Evolutionary conservation across 2,888 invertebrate species (phyloP).

Genomic region (Drosophila flavopinicola): DNA sequence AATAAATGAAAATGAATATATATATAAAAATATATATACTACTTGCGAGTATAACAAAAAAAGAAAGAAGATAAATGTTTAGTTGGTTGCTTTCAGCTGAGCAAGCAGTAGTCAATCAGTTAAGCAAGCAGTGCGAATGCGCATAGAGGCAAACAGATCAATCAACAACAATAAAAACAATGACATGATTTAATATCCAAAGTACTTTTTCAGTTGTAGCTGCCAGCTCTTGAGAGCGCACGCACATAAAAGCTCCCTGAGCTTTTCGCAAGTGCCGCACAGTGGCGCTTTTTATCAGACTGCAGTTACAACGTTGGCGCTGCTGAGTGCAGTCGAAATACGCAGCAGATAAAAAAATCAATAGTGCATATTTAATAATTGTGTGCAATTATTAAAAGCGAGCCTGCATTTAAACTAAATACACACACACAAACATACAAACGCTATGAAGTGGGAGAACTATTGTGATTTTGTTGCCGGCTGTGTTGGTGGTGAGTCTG

Average conservation of each 20-base stretch:
- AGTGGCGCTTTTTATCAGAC: slow-evolving; percentile 22
- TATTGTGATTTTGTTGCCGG: slow-evolving; percentile 86
- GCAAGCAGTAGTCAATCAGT: too few relatives aligned
- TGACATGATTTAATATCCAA: slow-evolving; percentile 43
- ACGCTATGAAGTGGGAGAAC: slow-evolving; percentile 82
- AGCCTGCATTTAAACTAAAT: slow-evolving; percentile 36
- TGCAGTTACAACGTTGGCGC: slow-evolving; percentile 52
- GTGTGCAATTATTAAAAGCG: neutral
- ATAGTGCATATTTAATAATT: slow-evolving; percentile 24
- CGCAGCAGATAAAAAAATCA: slow-evolving; percentile 55
- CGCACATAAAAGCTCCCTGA: neutral
- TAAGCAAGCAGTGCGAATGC: neutral
- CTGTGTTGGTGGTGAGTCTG: slow-evolving; percentile 86
- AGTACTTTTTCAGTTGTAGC: slow-evolving; percentile 5
- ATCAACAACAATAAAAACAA: slow-evolving; percentile 66
- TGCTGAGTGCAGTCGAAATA: slow-evolving; percentile 56
- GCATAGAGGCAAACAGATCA: slow-evolving; percentile 55
- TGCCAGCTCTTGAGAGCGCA: slow-evolving; percentile 20
- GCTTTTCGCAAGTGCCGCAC: slow-evolving; percentile 33
- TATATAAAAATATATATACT: slow-evolving; percentile 43
- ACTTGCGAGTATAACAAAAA: slow-evolving; percentile 44
- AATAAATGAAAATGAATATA: slow-evolving; percentile 64
- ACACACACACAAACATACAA: neutral
- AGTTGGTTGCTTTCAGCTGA: slow-evolving; percentile 63
- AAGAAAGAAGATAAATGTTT: slow-evolving; percentile 36